Evolutionary conservation across 2,113 vertebrate species (phyloP).

Genomic region (Pangasianodon gigas): DNA sequence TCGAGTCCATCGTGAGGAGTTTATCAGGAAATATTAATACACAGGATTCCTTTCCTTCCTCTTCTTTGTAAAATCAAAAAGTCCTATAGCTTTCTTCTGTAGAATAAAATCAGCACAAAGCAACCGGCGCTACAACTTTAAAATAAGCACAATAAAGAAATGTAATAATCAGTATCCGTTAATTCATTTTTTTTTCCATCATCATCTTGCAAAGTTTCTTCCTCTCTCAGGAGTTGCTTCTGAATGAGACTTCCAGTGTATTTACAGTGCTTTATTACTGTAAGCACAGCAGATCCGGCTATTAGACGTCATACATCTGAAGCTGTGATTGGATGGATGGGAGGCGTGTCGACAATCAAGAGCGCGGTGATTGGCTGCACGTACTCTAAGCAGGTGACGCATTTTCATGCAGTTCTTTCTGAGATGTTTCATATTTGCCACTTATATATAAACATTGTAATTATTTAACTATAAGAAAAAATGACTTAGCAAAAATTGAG

Average conservation of each 20-base stretch:
- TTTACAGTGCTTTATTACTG: not conserved
- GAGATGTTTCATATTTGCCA: not conserved
- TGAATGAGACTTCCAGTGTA: not conserved
- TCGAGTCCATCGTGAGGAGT: constrained; percentile 41
- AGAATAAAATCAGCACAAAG: not conserved
- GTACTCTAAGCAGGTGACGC: not conserved
- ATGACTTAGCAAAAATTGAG: too few species aligned
- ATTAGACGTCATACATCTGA: not conserved
- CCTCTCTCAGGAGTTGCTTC: not conserved
- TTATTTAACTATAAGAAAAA: not conserved
- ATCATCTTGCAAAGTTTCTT: not conserved
- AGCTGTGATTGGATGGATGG: constrained; percentile 39
- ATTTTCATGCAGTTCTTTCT: not conserved
- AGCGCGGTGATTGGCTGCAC: constrained; percentile 27
- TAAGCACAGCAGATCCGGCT: constrained; percentile 13
- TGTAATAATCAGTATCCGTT: not conserved
- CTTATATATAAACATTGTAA: not conserved
- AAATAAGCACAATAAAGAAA: not conserved
- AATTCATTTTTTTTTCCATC: not conserved
- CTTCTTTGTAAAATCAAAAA: not conserved
- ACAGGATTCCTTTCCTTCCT: not conserved
- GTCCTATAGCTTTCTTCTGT: not conserved
- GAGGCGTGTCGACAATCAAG: not conserved
- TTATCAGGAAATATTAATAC: not conserved
- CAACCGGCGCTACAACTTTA: not conserved